Conservation (phyloP, 2,888 invertebrate species). For the Gnatocerus cornutus region DNA sequence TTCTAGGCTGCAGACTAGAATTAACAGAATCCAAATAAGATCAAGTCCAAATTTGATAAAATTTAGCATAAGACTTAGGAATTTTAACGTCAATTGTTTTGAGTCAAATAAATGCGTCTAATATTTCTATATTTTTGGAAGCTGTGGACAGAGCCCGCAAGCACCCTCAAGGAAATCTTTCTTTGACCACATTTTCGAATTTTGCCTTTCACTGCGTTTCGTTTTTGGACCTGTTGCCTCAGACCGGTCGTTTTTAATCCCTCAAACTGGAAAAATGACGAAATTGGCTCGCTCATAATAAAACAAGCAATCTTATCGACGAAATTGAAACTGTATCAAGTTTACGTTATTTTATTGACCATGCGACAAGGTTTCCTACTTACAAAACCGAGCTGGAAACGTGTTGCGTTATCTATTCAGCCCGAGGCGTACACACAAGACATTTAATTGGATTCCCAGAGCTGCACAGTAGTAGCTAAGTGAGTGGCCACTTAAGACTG, state of each 20-base stretch:
- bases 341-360: conserved; percentile 49
- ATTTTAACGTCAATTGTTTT: too few species aligned
- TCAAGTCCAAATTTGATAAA: too few species aligned
- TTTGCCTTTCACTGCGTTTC: conserved; percentile 18
- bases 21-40: too few species aligned
- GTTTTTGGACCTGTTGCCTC: conserved; percentile 12
- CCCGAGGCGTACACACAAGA: conserved; percentile 54
- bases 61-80: too few species aligned
- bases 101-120: too few species aligned
- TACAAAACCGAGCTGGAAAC: conserved; percentile 54
- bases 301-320: conserved; percentile 45
- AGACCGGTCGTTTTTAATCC: conserved; percentile 28
- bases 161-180: too few species aligned
- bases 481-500: conserved; percentile 60
- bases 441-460: conserved; percentile 59
- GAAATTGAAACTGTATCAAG: conserved; percentile 50
- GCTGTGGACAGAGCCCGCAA: too few species aligned
- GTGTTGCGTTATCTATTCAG: conserved; percentile 57
- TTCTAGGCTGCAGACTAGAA: too few species aligned
- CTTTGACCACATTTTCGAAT: conserved; percentile 8
- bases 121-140: too few species aligned
- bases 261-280: conserved; percentile 35
- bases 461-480: conserved; percentile 58
- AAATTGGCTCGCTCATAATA: conserved; percentile 31
- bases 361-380: conserved; percentile 56